A percentile compares a stretch with the other conserved stretches of the same genome.
Evolutionary conservation across 2,113 vertebrate genomes (phyloP).

Genomic region (Leucopsar rothschildi): DNA sequence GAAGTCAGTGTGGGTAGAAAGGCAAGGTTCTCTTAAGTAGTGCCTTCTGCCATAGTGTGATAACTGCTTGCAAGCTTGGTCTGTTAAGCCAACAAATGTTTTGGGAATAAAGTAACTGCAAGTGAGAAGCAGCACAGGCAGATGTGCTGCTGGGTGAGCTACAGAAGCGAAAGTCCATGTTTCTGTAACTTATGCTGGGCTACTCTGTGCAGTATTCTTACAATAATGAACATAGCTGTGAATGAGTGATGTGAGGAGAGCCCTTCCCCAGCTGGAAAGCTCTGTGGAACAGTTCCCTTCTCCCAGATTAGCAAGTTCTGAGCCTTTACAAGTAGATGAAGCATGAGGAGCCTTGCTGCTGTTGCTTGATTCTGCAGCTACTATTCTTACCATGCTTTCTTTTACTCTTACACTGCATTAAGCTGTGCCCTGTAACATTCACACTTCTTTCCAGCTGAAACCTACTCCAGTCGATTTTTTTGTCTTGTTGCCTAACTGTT

Average conservation of each 20-base stretch:
- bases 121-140: not conserved
- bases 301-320: not conserved
- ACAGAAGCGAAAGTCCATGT: not conserved
- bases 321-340: not conserved
- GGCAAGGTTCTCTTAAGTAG: not conserved
- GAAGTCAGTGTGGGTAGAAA: not conserved
- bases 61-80: not conserved
- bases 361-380: not conserved
- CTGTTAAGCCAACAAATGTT: not conserved
- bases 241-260: not conserved
- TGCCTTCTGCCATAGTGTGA: not conserved
- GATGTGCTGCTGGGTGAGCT: not conserved
- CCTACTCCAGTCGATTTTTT: not conserved
- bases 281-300: not conserved
- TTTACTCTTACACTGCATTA: not conserved
- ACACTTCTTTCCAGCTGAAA: not conserved
- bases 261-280: not conserved
- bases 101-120: not conserved
- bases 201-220: not conserved
- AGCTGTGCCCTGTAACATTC: not conserved
- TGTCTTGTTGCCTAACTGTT: not conserved
- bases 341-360: not conserved
- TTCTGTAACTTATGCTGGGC: not conserved
- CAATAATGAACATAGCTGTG: not conserved
- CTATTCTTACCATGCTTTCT: not conserved